phyloP scores from a whole-genome alignment of 2,888 invertebrate genomes.

The Conops quadrifasciatus region DNA sequence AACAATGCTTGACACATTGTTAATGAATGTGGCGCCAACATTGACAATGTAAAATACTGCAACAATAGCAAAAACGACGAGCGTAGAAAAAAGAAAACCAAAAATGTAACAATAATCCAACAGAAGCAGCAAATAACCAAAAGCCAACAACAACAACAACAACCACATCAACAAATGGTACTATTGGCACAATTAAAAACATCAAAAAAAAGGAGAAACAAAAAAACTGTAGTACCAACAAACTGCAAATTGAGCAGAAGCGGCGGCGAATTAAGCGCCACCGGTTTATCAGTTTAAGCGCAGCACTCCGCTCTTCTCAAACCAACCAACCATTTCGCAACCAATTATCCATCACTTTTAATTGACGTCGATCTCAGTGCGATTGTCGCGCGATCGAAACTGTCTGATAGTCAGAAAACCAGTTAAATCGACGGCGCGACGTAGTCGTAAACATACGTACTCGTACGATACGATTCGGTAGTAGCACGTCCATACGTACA shows the following conservation, averaged over 20 bases:
- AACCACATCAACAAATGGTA: neutral
- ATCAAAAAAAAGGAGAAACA: neutral
- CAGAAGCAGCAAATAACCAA: neutral
- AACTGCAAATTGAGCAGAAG: neutral
- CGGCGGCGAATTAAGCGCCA: neutral
- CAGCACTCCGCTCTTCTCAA: neutral
- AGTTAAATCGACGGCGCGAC: neutral
- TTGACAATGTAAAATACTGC: neutral
- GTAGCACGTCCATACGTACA: neutral
- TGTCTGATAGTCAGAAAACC: constrained; percentile 26
- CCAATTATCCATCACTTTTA: constrained; percentile 25
- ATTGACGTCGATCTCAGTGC: constrained; percentile 33
- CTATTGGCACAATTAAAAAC: neutral
- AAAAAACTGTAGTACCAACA: too few relatives aligned
- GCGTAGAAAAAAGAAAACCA: too few relatives aligned
- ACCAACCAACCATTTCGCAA: neutral
- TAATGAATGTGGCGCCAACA: neutral
- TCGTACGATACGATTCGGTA: too few relatives aligned
- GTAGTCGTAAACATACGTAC: too few relatives aligned
- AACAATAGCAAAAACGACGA: too few relatives aligned
- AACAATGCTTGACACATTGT: constrained; percentile 1
- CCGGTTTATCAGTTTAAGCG: neutral
- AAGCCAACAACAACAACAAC: neutral
- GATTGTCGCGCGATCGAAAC: constrained; percentile 36
- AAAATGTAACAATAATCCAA: neutral